Evolutionary conservation across 2,113 vertebrate species (phyloP).

Genomic region (pig (Sus scrofa)): T2T-Sscrofa CM000824.6:113233501-113234000

Average conservation of each 20-base stretch:
- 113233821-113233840: not conserved
- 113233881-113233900: not conserved
- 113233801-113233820: conserved; percentile 30
- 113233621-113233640: conserved; percentile 67
- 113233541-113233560: conserved; percentile 69
- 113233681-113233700: conserved; percentile 43
- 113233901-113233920: not conserved
- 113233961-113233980: not conserved
- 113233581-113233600: conserved; percentile 17
- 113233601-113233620: conserved; percentile 41
- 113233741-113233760: conserved; percentile 13
- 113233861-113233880: not conserved
- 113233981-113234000: not conserved
- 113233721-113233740: conserved; percentile 61
- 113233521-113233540: conserved; percentile 36
- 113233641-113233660: conserved; percentile 19
- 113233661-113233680: conserved; percentile 55
- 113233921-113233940: not conserved
- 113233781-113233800: not conserved
- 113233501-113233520: conserved; percentile 64
- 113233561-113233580: conserved; percentile 38
- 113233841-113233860: not conserved
- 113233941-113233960: not conserved
- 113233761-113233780: not conserved
- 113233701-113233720: conserved; percentile 58